Evolutionary conservation across 1,140 invertebrate genomes (phyloP), one percentile per base, ranked within the genome.

Genomic region (Anastrepha ludens): DNA sequence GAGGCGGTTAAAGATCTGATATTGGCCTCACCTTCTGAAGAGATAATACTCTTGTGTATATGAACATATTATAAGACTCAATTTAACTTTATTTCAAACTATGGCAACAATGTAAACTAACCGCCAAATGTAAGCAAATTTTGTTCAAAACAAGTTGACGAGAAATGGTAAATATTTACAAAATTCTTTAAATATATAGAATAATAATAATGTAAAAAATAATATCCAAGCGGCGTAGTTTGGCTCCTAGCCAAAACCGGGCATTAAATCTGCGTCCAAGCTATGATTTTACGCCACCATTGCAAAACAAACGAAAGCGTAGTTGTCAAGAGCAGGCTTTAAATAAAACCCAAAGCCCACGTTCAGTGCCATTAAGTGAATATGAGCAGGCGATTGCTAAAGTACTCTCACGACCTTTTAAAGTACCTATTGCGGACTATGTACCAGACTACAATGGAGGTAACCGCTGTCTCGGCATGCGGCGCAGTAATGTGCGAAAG

Each of bases 361-460:
- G 90, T 2, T 87, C 89, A 41, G 90, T 90, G 8, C 88, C 91
- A 1, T 94, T 88, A 85, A 95, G 94, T 11, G 94, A 95, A 86
- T 95, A 95, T 90, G 95, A 95, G 88, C 91, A 91, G 86, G 90
- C 97, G 17, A 98, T 99, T 88, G 95, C 95, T 88, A 96, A 96
- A 90, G 95, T 98, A 88, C 91, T 99, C 1, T 96, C 95, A n/a
- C 97, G 96, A 91, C 98, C 98, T 7, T 99, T 99, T 91, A 97
- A 98, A 94, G 97, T 99, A 78, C 99, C 99, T 6, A 97, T 99
- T 88, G 96, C 97, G 17, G 98, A 99, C 90, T 99, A 99, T 94
- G 94, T 96, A 64, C 94, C 95, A 1, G 96, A 95, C 58, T 96
- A 95, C 90, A 95, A 96, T 91, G 95, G 92, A 91, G 94, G 91